Evolutionary conservation across 2,888 invertebrate species (phyloP).

Genomic region (Brachypalpus laphriformis): DNA sequence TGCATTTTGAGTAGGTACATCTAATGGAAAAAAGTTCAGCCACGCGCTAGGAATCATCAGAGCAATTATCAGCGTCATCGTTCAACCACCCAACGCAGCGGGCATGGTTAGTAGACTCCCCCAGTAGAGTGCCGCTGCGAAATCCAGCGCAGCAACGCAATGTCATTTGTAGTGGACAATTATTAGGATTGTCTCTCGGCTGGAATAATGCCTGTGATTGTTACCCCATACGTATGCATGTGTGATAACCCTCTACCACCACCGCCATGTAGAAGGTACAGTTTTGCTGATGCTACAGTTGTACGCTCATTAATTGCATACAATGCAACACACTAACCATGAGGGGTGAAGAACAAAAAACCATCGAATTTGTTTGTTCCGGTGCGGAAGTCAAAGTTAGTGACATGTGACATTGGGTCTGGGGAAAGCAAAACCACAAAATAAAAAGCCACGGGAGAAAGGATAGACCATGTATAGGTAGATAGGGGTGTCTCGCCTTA

Average conservation of each 20-base stretch:
- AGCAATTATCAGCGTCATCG: slow-evolving; percentile 47
- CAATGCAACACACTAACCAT: neutral
- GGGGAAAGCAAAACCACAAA: neutral
- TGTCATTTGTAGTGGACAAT: slow-evolving; percentile 56
- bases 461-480: neutral
- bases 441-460: neutral
- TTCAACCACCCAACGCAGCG: neutral
- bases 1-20: slow-evolving; percentile 35
- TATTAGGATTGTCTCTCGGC: slow-evolving; percentile 40
- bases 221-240: neutral
- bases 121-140: neutral
- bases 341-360: neutral
- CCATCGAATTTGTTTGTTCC: slow-evolving; percentile 54
- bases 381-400: slow-evolving; percentile 71
- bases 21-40: neutral
- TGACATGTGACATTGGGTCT: slow-evolving; percentile 58
- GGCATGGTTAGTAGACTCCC: neutral
- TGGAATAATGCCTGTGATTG: slow-evolving; percentile 40
- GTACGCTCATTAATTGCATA: slow-evolving; percentile 25
- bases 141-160: slow-evolving; percentile 16
- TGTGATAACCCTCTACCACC: neutral
- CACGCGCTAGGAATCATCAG: slow-evolving; percentile 58
- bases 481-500: slow-evolving; percentile 54
- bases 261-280: neutral
- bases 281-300: slow-evolving; percentile 23